Percentiles rank a stretch among this genome's conserved stretches.
phyloP scores from a whole-genome alignment of 2,797 vertebrate genomes.

The Leucoraja ocellata region DNA sequence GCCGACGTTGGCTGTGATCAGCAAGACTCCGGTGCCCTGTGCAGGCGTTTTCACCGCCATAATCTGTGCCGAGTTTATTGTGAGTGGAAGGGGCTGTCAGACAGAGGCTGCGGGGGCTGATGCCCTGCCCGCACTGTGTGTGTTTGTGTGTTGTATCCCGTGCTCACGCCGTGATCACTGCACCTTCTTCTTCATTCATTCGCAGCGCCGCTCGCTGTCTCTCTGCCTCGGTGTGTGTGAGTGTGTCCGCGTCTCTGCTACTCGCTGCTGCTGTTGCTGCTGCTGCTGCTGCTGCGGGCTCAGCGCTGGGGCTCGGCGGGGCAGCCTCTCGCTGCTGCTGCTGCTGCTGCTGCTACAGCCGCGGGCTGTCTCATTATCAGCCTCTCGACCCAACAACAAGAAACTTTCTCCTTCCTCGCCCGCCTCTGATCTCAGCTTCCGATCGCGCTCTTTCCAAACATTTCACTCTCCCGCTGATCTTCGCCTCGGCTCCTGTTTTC shows the following conservation, averaged over 20 bases:
- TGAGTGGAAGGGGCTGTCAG: not conserved
- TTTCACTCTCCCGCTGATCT: not conserved
- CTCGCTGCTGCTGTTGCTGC: no score
- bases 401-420: not conserved
- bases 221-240: not conserved
- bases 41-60: constrained; percentile 76
- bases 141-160: not conserved
- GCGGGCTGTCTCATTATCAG: constrained; percentile 15
- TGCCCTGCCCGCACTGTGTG: not conserved
- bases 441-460: constrained; percentile 40
- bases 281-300: no score
- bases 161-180: not conserved
- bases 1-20: constrained; percentile 90
- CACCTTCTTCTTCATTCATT: constrained; percentile 19
- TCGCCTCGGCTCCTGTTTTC: constrained; percentile 42
- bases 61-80: constrained; percentile 40
- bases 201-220: not conserved
- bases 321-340: no score
- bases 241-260: not conserved
- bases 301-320: no score
- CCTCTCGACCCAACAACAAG: not conserved
- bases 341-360: no score
- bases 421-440: constrained; percentile 50
- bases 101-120: not conserved
- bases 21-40: constrained; percentile 74